These are phyloP conservation scores for Amiota mariae DNA, from an alignment of 2,888 invertebrate genomes.

Conservation along the genomic window DNA sequence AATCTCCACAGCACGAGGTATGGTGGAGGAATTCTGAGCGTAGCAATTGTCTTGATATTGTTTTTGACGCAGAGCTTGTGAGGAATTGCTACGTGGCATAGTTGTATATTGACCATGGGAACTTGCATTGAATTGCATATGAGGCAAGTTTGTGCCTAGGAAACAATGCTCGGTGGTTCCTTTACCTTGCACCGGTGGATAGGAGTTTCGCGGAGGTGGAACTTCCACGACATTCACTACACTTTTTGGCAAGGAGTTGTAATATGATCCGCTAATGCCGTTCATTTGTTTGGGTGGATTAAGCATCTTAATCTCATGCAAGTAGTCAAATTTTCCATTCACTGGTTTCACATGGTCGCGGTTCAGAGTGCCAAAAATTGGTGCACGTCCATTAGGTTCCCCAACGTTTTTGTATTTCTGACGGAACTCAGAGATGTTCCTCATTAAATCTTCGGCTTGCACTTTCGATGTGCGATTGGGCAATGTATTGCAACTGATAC, in stretches of 20 bases:
- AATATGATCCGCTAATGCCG: conserved; percentile 50
- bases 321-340: conserved; percentile 69
- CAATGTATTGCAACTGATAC: conserved; percentile 48
- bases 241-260: conserved; percentile 72
- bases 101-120: conserved; percentile 71
- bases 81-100: conserved; percentile 78
- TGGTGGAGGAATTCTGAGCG: conserved; percentile 50
- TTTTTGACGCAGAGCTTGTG: conserved; percentile 75
- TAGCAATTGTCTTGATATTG: conserved; percentile 23
- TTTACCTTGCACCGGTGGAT: conserved; percentile 74
- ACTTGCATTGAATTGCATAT: conserved; percentile 12
- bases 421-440: conserved; percentile 78
- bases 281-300: conserved; percentile 68
- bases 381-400: conserved; percentile 60
- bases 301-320: conserved; percentile 71
- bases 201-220: conserved; percentile 79
- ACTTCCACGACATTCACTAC: conserved; percentile 71
- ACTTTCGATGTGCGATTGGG: conserved; percentile 58
- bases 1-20: conserved; percentile 72
- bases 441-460: conserved; percentile 77
- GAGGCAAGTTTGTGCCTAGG: not conserved
- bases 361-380: conserved; percentile 50
- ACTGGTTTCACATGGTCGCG: conserved; percentile 39
- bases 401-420: conserved; percentile 79
- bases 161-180: conserved; percentile 17